Evolutionary conservation across 2,888 invertebrate genomes (phyloP).

Genomic region (Pachydiplax longipennis): DNA sequence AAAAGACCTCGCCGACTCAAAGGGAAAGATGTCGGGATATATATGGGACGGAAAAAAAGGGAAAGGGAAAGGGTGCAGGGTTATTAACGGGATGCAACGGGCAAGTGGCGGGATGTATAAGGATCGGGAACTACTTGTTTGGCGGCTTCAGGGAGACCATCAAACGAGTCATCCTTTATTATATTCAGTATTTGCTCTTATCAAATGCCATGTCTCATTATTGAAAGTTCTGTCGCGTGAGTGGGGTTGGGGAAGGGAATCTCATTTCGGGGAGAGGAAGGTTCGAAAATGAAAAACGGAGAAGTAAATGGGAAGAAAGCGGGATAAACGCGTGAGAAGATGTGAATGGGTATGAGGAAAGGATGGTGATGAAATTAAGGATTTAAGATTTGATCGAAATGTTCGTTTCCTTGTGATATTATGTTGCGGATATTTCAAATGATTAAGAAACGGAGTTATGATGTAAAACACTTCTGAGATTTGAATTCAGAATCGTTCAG

Average conservation of each 20-base stretch:
- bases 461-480: too few relatives aligned
- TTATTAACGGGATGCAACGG: background rate
- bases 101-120: background rate
- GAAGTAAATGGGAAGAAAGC: background rate
- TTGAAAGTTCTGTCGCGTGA: conserved; percentile 36
- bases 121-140: conserved; percentile 27
- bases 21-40: background rate
- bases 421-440: too few relatives aligned
- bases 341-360: too few relatives aligned
- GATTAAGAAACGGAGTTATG: too few relatives aligned
- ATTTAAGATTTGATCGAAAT: too few relatives aligned
- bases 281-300: conserved; percentile 6
- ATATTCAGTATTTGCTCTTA: conserved; percentile 39
- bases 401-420: too few relatives aligned
- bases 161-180: conserved; percentile 29
- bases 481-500: too few relatives aligned
- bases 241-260: background rate
- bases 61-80: background rate
- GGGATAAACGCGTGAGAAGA: background rate
- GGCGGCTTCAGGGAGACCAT: conserved; percentile 34
- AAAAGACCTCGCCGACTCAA: background rate
- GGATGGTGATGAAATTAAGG: too few relatives aligned
- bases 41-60: background rate
- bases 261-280: background rate
- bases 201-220: conserved; percentile 37